phyloP scores from a whole-genome alignment of 2,888 invertebrate species.

The Sisyra nigra region DNA sequence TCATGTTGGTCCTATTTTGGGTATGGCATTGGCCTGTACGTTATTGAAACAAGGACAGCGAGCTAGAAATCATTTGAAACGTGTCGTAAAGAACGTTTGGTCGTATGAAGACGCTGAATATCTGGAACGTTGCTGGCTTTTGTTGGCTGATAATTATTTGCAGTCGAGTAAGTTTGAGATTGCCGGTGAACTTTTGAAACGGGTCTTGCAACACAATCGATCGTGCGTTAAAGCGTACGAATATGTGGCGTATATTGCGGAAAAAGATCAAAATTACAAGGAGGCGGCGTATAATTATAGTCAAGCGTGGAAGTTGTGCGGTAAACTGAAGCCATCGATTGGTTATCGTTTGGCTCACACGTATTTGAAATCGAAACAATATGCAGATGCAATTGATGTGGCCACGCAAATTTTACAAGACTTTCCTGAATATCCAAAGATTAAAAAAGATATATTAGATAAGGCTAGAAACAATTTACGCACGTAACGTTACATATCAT shows the following conservation, averaged over 20 bases:
- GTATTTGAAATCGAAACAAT: conserved; percentile 73
- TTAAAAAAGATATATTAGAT: conserved; percentile 85
- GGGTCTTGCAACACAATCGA: conserved; percentile 66
- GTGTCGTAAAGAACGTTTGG: conserved; percentile 74
- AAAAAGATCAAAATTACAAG: conserved; percentile 82
- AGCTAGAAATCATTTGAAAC: conserved; percentile 83
- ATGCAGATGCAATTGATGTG: conserved; percentile 83
- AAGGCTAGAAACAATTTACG: conserved; percentile 68
- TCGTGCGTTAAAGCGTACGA: conserved; percentile 87
- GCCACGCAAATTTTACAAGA: conserved; percentile 67
- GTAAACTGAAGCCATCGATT: conserved; percentile 64
- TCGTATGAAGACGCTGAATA: conserved; percentile 93
- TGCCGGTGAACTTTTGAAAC: conserved; percentile 65
- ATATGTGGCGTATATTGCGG: conserved; percentile 67
- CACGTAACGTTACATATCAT: conserved; percentile 27
- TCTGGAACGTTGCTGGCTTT: conserved; percentile 86
- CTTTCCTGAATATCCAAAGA: conserved; percentile 79
- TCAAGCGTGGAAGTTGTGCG: conserved; percentile 73
- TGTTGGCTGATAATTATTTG: conserved; percentile 81
- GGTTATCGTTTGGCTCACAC: conserved; percentile 90
- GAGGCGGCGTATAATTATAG: conserved; percentile 72
- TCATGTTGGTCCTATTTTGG: conserved; percentile 73
- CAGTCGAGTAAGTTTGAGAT: conserved; percentile 72
- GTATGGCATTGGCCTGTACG: conserved; percentile 54
- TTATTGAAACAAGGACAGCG: conserved; percentile 80